Evolutionary conservation across 2,797 vertebrate species (phyloP).

Genomic region (Diplodus puntazzo): DNA sequence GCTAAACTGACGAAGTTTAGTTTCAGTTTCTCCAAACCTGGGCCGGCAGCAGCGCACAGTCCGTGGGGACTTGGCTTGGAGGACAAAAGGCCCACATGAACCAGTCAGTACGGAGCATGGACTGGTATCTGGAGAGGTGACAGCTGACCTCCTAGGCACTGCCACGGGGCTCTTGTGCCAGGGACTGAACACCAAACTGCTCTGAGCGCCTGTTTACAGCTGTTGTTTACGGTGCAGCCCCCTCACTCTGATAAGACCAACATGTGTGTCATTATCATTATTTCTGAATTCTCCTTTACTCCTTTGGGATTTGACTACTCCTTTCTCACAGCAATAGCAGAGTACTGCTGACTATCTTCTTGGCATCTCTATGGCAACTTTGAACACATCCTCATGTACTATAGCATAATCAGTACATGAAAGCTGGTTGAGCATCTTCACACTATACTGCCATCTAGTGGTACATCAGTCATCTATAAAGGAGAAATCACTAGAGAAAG

Average conservation of each 20-base stretch:
- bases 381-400: neutral
- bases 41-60: no score
- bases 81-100: no score
- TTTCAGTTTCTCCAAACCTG: neutral
- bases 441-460: constrained; percentile 7
- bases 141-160: neutral
- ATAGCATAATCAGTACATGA: no score
- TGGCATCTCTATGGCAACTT: neutral
- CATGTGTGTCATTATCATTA: neutral
- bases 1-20: neutral
- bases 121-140: neutral
- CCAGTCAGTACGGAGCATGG: neutral
- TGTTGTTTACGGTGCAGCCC: no score
- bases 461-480: neutral
- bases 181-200: neutral
- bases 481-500: neutral
- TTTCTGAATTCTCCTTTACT: neutral
- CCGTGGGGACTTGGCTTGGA: no score
- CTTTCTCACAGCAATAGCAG: no score
- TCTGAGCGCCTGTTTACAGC: neutral
- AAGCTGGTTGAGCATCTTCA: neutral
- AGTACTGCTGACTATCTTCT: neutral
- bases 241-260: neutral
- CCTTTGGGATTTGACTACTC: neutral
- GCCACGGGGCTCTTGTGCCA: neutral